Base-by-base conservation (phyloP, 1,140 invertebrate species). In the Oncopodura yosiiana region DNA sequence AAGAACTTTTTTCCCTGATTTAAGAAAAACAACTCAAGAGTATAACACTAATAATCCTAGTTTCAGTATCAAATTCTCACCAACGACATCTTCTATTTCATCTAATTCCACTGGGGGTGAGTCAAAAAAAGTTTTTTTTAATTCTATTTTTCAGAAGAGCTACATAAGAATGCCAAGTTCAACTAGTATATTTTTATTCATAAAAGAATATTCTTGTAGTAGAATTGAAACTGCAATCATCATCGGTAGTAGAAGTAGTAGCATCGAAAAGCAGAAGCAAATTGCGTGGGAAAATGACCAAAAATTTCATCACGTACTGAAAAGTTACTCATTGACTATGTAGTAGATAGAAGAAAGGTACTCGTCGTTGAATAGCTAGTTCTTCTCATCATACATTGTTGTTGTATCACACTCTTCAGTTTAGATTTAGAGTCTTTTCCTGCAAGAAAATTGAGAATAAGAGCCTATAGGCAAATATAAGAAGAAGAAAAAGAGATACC, bases 211-310 rank as follows among this genome's bases (percentile, higher is more conserved):
- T n/a, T n/a, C n/a, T n/a, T n/a, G n/a, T n/a, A n/a, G n/a, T n/a
- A n/a, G n/a, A n/a, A n/a, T n/a, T n/a, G n/a, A n/a, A n/a, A n/a
- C n/a, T n/a, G n/a, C n/a, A n/a, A n/a, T n/a, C n/a, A n/a, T n/a
- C n/a, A n/a, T n/a, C n/a, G n/a, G n/a, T n/a, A n/a, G n/a, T n/a
- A n/a, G n/a, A n/a, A n/a, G n/a, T n/a, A n/a, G n/a, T n/a, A n/a
- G n/a, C n/a, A 43, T 43, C 42, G 11, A 55, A 41, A 55, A 56
- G 56, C 58, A 58, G 16, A 37, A 58, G 51, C 37, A 61, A 61
- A 61, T 61, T 57, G 55, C 60, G 60, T 61, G 60, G 60, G 60
- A 61, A 61, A 61, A 61, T 53, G 44, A 46, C 41, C 46, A 38
- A 57, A 50, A 57, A 61, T 61, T 61, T 61, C 57, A 61, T 61